Evolutionary conservation across 23 tunicate genomes (phyloP), one percentile per base, ranked within the genome.

Genomic region (Clavelina lepadiformis): DNA sequence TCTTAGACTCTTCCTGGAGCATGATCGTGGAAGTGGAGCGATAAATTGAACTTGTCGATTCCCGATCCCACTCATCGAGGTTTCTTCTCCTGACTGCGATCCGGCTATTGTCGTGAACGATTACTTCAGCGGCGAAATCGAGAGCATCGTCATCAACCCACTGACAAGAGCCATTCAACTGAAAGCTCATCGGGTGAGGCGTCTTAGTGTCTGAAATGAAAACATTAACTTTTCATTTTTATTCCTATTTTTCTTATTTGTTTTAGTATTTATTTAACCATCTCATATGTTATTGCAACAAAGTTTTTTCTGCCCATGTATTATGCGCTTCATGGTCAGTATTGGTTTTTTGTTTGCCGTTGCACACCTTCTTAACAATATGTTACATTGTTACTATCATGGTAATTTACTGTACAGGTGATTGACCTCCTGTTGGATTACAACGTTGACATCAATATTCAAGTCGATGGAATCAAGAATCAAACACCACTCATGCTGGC

Each of bases 401-500:
- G n/a, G n/a, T n/a, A n/a, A n/a, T n/a, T n/a, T n/a, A n/a, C n/a
- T n/a, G n/a, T n/a, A n/a, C 72, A 77, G 85, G 81, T 83, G 28
- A 49, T 94, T 26, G 99, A 94, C 63, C 56, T 86, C 24, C 82
- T 94, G 46, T 62, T 94, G 38, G 95, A 86, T 24, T 75, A 80
- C 85, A 82, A 82, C 61, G 95, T 86, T 15, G 99, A 94, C 46
- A 94, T 94, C 60, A 94, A 94, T 69, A 6, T 47, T 33, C 99
- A 94, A 60, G 95, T 86, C 7, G 95, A 86, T 75, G 99, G 88
- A 21, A 35, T 79, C 33, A 68, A 66, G 61, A 86, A 86, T 35
- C 83, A 81, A 63, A 94, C 99, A 7, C 86, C 99, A 29, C 67
- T 94, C 33, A 94, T 94, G 99, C 28, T 94, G 2, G 99, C 99